Evolutionary conservation across 2,113 vertebrate genomes (phyloP), one percentile per base, ranked within the genome.

Genomic region (Hippocampus mohnikei): DNA sequence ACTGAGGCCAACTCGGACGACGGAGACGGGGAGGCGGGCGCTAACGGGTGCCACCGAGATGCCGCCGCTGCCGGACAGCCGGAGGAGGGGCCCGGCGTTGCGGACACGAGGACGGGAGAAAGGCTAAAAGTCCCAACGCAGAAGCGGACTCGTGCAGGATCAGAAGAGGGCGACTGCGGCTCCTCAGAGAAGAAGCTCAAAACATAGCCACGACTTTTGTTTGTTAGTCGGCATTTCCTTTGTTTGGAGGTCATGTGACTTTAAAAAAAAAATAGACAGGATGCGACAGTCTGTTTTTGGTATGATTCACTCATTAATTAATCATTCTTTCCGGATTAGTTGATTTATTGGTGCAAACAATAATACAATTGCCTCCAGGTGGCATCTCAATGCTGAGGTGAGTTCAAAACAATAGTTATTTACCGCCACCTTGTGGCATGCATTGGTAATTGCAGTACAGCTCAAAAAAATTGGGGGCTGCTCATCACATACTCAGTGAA

Each of bases 71-170:
- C 89, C 2, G 86, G 37, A 18, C 21, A 85, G 12, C 80, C 84
- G 0, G 86, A 87, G 46, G 81, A 79, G 46, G 89, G 86, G 67
- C 46, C 70, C 4, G 78, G 21, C 6, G 18, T 69, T 2, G 29
- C 65, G 5, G 56, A 91, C 79, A 69, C 90, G 2, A 42, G 37
- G 62, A 15, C 82, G 82, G 85, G 2, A 12, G 81, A 81, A 79
- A 84, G 86, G 10, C 92, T 84, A 27, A 33, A 88, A 55, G 74
- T 42, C 63, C 55, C 23, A 5, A 44, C 77, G 79, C 87, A 76
- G 50, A 98, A 98, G 94, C 95, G 95, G 92, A 96, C 95, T 89
- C 93, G 92, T 56, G 82, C 60, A 0, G 93, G 93, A 65, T 85
- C 94, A 55, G 94, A 94, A 1, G 84, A 89, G 41, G 71, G 63